Evolutionary conservation across 1,140 invertebrate genomes (phyloP), one percentile per base, ranked within the genome.

Genomic region (Penaeus japonicus): DNA sequence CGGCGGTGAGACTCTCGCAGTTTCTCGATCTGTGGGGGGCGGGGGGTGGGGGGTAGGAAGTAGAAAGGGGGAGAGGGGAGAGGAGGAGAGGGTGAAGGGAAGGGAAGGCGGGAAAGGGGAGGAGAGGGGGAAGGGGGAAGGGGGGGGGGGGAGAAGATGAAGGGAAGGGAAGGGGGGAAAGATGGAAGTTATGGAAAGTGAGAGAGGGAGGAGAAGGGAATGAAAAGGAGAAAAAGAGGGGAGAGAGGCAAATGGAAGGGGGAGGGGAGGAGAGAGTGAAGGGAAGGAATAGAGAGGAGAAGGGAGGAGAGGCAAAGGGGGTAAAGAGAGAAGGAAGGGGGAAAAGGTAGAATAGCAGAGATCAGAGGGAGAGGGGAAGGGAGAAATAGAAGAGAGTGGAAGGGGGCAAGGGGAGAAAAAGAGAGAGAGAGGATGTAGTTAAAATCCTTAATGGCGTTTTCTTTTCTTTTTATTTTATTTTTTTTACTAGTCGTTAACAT

Each of bases 1-100:
- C 89, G 30, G n/a, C 79, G 57, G n/a, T 89, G 77, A 22, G 57
- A 62, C 15, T 90, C 89, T 59, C 81, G 55, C 78, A 81, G 12
- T 22, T 84, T 59, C 70, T 90, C 86, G 84, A 90, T 81, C 89
- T 90, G 57, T 12, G 22, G 77, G 47, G 27, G 4, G 65, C 4
- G 77, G 47, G 27, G 4, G 65, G 54, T 17, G 10, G 5, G 55
- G 54, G 17, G 54, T 24, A 17, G n/a, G 53, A 55, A 18, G 24
- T 30, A n/a, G 30, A 4, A 27, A 27, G 18, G 24, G 24, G 30
- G 22, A 15, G 15, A 20, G 24, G 30, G 17, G 57, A 7, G 30
- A 18, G 22, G 30, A 18, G 27, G 53, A 4, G 17, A 15, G 27
- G 62, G 5, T 22, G 80, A 12, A 20, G 32, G 7, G n/a, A 32